Conservation (phyloP, 2,797 vertebrate species). For the Phrynocephalus vlangalii region DNA sequence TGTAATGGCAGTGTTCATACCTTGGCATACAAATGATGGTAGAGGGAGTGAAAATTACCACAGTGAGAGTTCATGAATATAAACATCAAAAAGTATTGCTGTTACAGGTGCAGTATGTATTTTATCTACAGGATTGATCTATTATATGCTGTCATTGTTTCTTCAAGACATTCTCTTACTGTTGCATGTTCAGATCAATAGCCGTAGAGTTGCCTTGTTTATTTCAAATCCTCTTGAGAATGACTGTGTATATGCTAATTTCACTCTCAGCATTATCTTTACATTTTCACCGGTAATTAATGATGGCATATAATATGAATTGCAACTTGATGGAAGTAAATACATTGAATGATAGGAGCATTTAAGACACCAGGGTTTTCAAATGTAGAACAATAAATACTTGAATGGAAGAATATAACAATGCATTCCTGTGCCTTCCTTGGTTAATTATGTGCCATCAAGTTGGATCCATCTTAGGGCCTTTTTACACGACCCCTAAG, state of each 20-base stretch:
- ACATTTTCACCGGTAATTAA: constrained; percentile 47
- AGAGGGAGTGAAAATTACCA: constrained; percentile 50
- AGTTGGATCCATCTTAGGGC: too few species aligned
- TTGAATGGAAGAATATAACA: constrained; percentile 27
- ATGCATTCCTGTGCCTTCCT: background rate
- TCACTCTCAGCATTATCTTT: background rate
- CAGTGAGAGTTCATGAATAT: constrained; percentile 52
- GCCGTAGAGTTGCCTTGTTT: constrained; percentile 29
- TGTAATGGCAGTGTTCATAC: constrained; percentile 16
- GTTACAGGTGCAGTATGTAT: constrained; percentile 22
- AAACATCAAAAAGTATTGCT: constrained; percentile 20
- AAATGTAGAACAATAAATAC: constrained; percentile 38
- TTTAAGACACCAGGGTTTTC: constrained; percentile 49
- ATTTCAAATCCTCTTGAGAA: constrained; percentile 38
- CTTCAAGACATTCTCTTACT: constrained; percentile 35
- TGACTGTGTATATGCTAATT: constrained; percentile 43
- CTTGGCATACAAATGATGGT: background rate
- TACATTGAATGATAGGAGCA: background rate
- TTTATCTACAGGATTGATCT: constrained; percentile 14
- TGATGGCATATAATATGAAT: constrained; percentile 21
- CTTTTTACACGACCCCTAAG: too few species aligned
- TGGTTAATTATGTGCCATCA: too few species aligned
- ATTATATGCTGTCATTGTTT: constrained; percentile 40
- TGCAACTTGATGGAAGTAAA: constrained; percentile 8
- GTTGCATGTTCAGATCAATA: constrained; percentile 44